These are phyloP conservation scores for Halichondria panicea DNA, from an alignment of 37 sponge, comb jelly and placozoan species.

Conservation along the genomic window DNA sequence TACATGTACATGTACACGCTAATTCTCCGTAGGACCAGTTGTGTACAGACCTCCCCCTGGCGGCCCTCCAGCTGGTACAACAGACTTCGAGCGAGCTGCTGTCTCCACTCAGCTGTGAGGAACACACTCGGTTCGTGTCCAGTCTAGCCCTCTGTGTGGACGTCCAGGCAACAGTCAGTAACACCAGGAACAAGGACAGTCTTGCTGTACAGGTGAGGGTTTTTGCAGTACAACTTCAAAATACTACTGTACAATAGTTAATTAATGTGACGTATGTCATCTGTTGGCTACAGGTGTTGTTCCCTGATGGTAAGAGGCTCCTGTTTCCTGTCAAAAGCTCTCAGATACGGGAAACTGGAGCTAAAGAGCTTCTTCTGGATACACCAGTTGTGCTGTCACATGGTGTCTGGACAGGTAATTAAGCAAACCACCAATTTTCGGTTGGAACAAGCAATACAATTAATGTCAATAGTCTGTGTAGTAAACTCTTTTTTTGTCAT, in stretches of 20 bases:
- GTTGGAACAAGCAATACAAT: not conserved
- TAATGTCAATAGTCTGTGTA: not conserved
- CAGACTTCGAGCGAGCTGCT: not conserved
- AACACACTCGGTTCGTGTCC: constrained; percentile 24
- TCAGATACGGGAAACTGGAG: constrained; percentile 20
- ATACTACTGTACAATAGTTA: not conserved
- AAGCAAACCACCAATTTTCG: not conserved
- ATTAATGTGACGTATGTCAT: not conserved
- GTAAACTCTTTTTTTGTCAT: not conserved
- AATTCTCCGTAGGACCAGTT: not conserved
- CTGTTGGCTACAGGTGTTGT: constrained; percentile 21
- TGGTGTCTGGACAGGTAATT: constrained; percentile 73
- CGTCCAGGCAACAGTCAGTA: constrained; percentile 34
- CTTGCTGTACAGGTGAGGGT: constrained; percentile 35
- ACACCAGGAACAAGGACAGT: not conserved
- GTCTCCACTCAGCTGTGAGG: constrained; percentile 15
- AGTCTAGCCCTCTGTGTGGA: constrained; percentile 45
- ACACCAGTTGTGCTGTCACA: constrained; percentile 60
- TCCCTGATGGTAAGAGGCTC: constrained; percentile 58
- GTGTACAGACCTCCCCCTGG: not conserved
- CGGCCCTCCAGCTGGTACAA: constrained; percentile 4
- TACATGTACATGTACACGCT: too few species aligned
- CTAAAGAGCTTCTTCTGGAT: constrained; percentile 33
- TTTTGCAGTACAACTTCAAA: not conserved
- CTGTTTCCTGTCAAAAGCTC: constrained; percentile 32